Base-by-base conservation (phyloP, 2,888 invertebrate genomes). In the Calliphora vomitoria region DNA sequence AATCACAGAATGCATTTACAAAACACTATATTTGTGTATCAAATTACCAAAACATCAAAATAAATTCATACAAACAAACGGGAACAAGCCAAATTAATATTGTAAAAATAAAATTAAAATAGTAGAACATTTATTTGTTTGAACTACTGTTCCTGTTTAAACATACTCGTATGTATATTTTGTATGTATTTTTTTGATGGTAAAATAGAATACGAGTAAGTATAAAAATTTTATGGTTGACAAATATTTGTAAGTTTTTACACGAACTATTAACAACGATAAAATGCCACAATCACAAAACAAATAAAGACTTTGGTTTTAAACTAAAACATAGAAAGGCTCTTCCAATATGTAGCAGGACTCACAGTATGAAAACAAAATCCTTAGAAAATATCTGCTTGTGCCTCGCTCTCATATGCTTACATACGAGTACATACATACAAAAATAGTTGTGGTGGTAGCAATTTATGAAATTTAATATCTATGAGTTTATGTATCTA, bases 161-260 rank as follows among this genome's bases (percentile, higher is more conserved):
- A 35, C 50, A 60, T 44, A 35, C 18, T 6, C 35, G 3, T 71
- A n/a, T 6, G 2, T 53, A 35, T 41, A 6, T 71, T 71, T 35
- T 15, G 3, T 71, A n/a, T 6, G 2, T 53, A 35, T 41, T n/a
- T 71, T 71, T 35, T 15, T 18, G 53, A 38, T 53, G 18, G 31
- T 50, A 69, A 71, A 53, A 35, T 71, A 71, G 35, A 71, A 68
- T 44, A 47, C 18, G 20, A 35, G 66, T 44, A 90, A 35, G 66
- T 44, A 90, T 86, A 89, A 90, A 90, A 91, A 89, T 91, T 92
- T 91, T 91, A 92, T 92, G 92, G 90, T 90, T 89, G 90, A 90
- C 91, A 93, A 93, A 93, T 93, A 93, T 93, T 93, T 93, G 91
- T 91, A 92, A 91, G 92, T 92, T 93, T 93, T 92, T 93, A 93